Evolutionary conservation across 2,888 invertebrate genomes (phyloP).

Genomic region (Acrobasis consociella): DNA sequence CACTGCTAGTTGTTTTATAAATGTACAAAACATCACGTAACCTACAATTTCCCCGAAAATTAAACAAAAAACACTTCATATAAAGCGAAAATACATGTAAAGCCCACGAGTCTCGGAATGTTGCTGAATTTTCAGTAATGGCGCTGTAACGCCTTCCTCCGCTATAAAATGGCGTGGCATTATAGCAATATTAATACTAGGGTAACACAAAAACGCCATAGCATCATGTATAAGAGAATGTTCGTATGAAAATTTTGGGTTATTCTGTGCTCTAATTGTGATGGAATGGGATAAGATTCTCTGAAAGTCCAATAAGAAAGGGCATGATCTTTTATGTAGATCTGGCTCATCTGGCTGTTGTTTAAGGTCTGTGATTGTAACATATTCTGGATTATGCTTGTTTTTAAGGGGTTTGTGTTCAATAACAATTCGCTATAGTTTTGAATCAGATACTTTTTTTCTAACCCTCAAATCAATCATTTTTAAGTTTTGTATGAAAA

Average conservation of each 20-base stretch:
- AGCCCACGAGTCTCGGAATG: slow-evolving; percentile 51
- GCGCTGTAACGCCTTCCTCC: slow-evolving; percentile 19
- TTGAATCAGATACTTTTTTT: no score
- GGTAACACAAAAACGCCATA: slow-evolving; percentile 28
- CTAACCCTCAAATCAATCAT: no score
- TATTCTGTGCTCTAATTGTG: slow-evolving; percentile 20
- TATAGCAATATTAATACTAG: slow-evolving; percentile 32
- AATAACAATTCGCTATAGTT: no score
- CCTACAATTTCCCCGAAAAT: slow-evolving; percentile 54
- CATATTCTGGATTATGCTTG: neutral
- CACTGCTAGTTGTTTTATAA: no score
- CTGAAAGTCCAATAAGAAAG: slow-evolving; percentile 13
- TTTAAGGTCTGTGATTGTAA: neutral
- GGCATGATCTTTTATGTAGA: slow-evolving; percentile 13
- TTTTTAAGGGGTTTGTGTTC: no score
- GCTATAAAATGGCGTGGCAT: slow-evolving; percentile 29
- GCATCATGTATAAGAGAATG: slow-evolving; percentile 12
- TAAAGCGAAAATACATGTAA: slow-evolving; percentile 59
- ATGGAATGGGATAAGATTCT: slow-evolving; percentile 20
- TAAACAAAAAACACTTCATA: slow-evolving; percentile 53
- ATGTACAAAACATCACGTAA: slow-evolving; percentile 17
- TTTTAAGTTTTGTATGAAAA: no score
- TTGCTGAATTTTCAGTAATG: slow-evolving; percentile 30
- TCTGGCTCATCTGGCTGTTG: neutral
- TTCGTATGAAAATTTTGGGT: slow-evolving; percentile 16